Evolutionary conservation across 2,113 vertebrate genomes (phyloP).

Genomic region (Vulpes ferrilata): DNA sequence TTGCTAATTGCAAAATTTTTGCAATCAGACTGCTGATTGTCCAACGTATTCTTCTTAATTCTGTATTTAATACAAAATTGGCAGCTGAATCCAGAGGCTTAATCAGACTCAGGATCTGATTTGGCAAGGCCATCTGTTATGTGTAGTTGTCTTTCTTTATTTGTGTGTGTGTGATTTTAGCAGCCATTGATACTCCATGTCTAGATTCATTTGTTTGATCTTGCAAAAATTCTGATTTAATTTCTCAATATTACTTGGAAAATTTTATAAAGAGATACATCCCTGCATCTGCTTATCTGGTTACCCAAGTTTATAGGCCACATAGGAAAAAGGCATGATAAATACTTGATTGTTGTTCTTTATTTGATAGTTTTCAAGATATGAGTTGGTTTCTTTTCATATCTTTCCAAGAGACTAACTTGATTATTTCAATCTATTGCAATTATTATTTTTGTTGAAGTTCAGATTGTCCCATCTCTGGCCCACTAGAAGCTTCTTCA

Average conservation of each 20-base stretch:
- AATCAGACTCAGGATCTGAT: background rate
- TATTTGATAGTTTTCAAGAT: slow-evolving; percentile 34
- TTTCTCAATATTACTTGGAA: slow-evolving; percentile 1
- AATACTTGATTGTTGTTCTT: slow-evolving; percentile 4
- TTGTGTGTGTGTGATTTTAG: background rate
- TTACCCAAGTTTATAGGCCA: background rate
- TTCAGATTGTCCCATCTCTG: background rate
- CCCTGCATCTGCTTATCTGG: background rate
- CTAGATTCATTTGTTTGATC: background rate
- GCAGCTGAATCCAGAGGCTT: background rate
- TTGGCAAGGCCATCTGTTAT: background rate
- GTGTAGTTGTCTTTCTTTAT: background rate
- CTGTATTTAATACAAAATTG: background rate
- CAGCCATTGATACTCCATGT: background rate
- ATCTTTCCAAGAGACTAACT: background rate
- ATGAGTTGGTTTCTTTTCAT: background rate
- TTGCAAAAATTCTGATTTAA: background rate
- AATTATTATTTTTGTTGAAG: slow-evolving; percentile 10
- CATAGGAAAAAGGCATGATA: background rate
- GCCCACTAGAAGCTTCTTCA: background rate
- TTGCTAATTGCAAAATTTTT: slow-evolving; percentile 8
- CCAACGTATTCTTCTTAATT: background rate
- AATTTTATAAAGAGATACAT: background rate
- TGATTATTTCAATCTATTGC: background rate
- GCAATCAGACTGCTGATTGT: background rate